Evolutionary conservation across 2,797 vertebrate species (phyloP).

Genomic region (Mus minutoides): DNA sequence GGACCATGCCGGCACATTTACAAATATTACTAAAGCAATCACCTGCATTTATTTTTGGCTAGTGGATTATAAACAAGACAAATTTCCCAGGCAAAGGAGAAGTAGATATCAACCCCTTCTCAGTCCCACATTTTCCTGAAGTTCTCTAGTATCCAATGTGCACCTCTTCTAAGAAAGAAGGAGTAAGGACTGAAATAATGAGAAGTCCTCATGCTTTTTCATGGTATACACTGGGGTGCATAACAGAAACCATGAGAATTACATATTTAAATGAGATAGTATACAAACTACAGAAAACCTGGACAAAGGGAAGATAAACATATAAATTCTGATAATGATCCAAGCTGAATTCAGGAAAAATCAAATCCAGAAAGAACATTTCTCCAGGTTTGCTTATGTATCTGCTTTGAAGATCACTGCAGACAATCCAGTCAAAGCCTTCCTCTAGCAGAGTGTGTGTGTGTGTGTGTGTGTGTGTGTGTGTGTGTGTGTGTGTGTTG

Average conservation of each 20-base stretch:
- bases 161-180: not conserved
- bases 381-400: not conserved
- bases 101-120: not conserved
- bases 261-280: conserved; percentile 31
- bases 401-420: conserved; percentile 53
- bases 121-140: not conserved
- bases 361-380: not conserved
- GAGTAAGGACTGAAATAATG: not conserved
- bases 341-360: not conserved
- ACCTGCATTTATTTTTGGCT: not conserved
- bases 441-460: not conserved
- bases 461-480: not conserved
- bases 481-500: not conserved
- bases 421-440: not conserved
- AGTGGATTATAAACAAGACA: not conserved
- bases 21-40: not conserved
- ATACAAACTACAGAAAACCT: not conserved
- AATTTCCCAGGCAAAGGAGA: not conserved
- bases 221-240: not conserved
- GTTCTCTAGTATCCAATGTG: not conserved
- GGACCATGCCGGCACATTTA: not conserved
- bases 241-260: conserved; percentile 47
- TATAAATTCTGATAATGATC: not conserved
- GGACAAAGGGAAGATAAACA: not conserved
- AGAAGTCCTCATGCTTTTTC: not conserved